Evolutionary conservation across 2,797 vertebrate species (phyloP).

Genomic region (Chaunax sp.): DNA sequence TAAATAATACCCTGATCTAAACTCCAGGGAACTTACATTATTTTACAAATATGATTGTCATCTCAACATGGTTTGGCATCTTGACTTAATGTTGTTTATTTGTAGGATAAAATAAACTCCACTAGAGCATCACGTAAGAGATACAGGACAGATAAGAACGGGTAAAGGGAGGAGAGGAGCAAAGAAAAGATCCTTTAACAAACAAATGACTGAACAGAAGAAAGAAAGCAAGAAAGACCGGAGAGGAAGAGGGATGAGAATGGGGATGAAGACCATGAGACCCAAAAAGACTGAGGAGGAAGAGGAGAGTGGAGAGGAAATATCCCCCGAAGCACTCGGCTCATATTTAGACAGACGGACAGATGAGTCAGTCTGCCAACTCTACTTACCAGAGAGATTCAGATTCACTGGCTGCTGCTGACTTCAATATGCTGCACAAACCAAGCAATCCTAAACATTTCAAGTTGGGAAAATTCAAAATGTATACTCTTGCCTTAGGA

Average conservation of each 20-base stretch:
- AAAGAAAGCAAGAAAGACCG: constrained; percentile 19
- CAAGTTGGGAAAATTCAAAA: constrained; percentile 48
- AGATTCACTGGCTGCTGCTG: constrained; percentile 59
- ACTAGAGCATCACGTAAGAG: background rate
- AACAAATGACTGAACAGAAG: constrained; percentile 19
- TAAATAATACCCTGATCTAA: constrained; percentile 11
- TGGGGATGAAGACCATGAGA: constrained; percentile 22
- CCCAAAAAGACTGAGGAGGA: constrained; percentile 30
- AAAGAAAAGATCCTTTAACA: constrained; percentile 16
- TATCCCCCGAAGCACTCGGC: constrained; percentile 47
- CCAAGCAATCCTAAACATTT: constrained; percentile 56
- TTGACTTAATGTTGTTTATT: background rate
- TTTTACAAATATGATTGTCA: constrained; percentile 15
- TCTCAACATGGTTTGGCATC: constrained; percentile 9
- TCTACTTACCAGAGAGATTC: constrained; percentile 54
- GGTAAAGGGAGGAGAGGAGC: constrained; percentile 6
- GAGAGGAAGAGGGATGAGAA: constrained; percentile 16
- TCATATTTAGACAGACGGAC: constrained; percentile 68
- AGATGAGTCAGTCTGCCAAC: constrained; percentile 56
- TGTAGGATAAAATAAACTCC: constrained; percentile 1
- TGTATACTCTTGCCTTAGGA: constrained; percentile 22
- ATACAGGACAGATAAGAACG: constrained; percentile 24
- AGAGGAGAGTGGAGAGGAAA: constrained; percentile 41
- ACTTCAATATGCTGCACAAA: constrained; percentile 50
- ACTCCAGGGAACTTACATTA: constrained; percentile 11